phyloP scores from a whole-genome alignment of 37 sponge, comb jelly and placozoan genomes.

The Geodia barretti region DNA sequence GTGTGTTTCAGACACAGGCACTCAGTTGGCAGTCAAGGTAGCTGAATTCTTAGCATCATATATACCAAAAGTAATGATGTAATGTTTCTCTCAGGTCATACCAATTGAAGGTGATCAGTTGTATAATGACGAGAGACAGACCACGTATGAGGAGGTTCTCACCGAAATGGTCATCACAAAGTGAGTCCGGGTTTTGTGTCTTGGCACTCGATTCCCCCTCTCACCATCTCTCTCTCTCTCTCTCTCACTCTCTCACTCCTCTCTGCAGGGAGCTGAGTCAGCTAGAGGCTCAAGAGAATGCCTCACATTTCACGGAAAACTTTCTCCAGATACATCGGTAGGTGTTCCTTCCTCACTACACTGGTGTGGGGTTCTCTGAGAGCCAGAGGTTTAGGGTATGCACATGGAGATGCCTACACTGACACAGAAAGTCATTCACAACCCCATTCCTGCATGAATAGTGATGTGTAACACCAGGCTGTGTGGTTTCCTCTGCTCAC shows the following conservation, averaged over 20 bases:
- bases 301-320: background rate
- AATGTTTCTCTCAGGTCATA: conserved; percentile 25
- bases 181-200: background rate
- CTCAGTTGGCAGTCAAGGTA: conserved; percentile 48
- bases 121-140: conserved; percentile 61
- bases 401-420: background rate
- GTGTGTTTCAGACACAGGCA: background rate
- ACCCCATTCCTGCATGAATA: too few species aligned
- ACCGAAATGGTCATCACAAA: conserved; percentile 54
- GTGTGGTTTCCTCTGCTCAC: background rate
- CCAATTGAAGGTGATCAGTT: conserved; percentile 52
- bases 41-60: too few species aligned
- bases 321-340: conserved; percentile 4
- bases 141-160: conserved; percentile 48
- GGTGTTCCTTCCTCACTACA: background rate
- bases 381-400: background rate
- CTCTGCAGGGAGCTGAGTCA: background rate
- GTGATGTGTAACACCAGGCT: too few species aligned
- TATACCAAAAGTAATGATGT: background rate
- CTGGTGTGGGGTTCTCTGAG: background rate
- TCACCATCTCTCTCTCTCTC: too few species aligned
- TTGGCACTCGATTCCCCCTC: too few species aligned
- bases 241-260: too few species aligned
- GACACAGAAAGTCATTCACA: too few species aligned
- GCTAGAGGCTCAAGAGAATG: background rate